Conservation (phyloP, 2,113 vertebrate species). For the Osmerus mordax region DNA sequence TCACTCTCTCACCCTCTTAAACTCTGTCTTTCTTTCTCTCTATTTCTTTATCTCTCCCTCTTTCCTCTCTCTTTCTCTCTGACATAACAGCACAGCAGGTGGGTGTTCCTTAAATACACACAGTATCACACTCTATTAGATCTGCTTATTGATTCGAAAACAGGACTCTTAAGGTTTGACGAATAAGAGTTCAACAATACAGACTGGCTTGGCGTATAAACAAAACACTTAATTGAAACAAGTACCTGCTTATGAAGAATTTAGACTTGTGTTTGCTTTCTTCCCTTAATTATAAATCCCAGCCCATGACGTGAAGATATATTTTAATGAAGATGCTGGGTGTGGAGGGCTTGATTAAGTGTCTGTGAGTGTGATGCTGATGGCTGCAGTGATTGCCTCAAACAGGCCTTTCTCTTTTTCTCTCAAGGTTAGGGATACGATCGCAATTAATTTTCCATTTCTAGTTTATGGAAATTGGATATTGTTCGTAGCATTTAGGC, state of each 20-base stretch:
- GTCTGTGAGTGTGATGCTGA: slow-evolving; percentile 27
- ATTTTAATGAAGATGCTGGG: slow-evolving; percentile 38
- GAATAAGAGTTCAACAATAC: background rate
- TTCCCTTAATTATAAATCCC: slow-evolving; percentile 43
- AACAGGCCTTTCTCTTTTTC: slow-evolving; percentile 23
- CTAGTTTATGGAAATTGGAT: slow-evolving; percentile 13
- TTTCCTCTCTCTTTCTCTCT: background rate
- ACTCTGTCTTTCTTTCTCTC: background rate
- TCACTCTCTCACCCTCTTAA: background rate
- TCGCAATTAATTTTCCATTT: slow-evolving; percentile 28
- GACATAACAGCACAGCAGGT: background rate
- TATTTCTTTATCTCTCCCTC: no score
- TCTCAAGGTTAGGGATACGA: slow-evolving; percentile 35
- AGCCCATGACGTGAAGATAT: slow-evolving; percentile 38
- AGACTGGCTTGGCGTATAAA: slow-evolving; percentile 29
- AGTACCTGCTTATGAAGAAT: slow-evolving; percentile 39
- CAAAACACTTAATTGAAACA: slow-evolving; percentile 44
- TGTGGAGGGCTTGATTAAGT: slow-evolving; percentile 43
- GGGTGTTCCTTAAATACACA: slow-evolving; percentile 1
- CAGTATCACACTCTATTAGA: slow-evolving; percentile 7
- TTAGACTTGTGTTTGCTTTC: slow-evolving; percentile 27
- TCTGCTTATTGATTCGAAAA: slow-evolving; percentile 23
- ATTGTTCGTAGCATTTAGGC: background rate
- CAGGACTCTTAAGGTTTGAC: slow-evolving; percentile 16
- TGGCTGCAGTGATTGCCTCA: slow-evolving; percentile 27